Conservation (phyloP, 2,888 invertebrate genomes). For the Cephus spinipes region DNA sequence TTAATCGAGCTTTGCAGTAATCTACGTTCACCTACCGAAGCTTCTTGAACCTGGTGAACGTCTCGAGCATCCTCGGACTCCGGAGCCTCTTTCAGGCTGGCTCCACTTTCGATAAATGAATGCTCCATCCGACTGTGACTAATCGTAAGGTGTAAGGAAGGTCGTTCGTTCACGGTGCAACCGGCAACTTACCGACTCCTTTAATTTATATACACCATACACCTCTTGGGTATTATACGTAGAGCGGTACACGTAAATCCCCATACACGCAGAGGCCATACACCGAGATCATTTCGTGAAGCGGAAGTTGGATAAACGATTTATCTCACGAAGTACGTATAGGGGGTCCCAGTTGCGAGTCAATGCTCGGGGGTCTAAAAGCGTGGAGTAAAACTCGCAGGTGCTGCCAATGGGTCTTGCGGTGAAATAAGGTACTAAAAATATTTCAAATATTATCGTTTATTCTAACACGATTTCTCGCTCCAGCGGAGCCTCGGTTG, state of each 20-base stretch:
- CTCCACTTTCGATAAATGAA: background rate
- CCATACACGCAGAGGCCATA: background rate
- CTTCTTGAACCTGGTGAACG: background rate
- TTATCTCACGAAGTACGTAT: background rate
- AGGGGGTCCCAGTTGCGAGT: background rate
- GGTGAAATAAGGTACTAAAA: background rate
- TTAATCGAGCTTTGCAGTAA: background rate
- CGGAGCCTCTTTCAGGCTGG: background rate
- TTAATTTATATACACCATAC: slow-evolving; percentile 37
- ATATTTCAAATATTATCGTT: background rate
- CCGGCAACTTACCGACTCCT: slow-evolving; percentile 24
- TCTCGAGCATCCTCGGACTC: no score
- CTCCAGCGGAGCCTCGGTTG: slow-evolving; percentile 4
- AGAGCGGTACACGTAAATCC: background rate
- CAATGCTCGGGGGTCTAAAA: background rate
- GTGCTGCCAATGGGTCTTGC: background rate
- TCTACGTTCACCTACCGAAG: background rate
- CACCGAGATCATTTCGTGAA: background rate
- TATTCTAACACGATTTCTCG: background rate
- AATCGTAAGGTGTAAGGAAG: slow-evolving; percentile 49
- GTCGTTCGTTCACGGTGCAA: slow-evolving; percentile 29
- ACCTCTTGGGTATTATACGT: slow-evolving; percentile 16
- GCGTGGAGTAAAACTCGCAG: background rate
- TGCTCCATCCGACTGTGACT: slow-evolving; percentile 32
- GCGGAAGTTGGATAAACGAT: background rate